These are phyloP conservation scores for Siphamia tubifer DNA, from an alignment of 2,113 vertebrate genomes.

Conservation along the genomic window DNA sequence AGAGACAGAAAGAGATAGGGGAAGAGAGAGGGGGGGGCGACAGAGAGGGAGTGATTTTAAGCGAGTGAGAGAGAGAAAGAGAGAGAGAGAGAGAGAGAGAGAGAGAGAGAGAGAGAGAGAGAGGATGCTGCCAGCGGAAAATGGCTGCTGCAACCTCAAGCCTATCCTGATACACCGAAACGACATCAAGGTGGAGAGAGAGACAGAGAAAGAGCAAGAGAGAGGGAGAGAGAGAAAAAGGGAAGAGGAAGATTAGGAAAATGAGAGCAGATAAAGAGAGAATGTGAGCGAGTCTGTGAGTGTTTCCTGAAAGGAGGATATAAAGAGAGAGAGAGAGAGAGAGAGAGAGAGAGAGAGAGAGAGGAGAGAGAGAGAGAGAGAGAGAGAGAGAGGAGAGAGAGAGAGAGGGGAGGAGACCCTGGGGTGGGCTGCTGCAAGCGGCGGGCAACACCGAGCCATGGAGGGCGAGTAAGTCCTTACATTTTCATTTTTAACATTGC, in stretches of 20 bases:
- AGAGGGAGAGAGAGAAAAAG: conserved; percentile 53
- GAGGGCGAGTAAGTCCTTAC: conserved; percentile 86
- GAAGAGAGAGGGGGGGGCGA: conserved; percentile 59
- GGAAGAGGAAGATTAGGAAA: conserved; percentile 73
- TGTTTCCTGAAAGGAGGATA: conserved; percentile 76
- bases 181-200: conserved; percentile 80
- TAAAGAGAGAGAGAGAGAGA: conserved; percentile 54
- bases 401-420: conserved; percentile 75
- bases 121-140: conserved; percentile 84
- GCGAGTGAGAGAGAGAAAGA: conserved; percentile 31
- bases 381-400: too few relatives aligned
- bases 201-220: conserved; percentile 58
- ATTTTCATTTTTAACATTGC: conserved; percentile 72
- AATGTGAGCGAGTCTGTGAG: conserved; percentile 67
- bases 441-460: conserved; percentile 83
- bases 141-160: conserved; percentile 86
- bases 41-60: conserved; percentile 56
- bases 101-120: conserved; percentile 63
- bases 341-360: too few relatives aligned
- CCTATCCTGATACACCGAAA: conserved; percentile 81
- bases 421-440: conserved; percentile 79
- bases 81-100: conserved; percentile 38
- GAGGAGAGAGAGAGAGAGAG: too few relatives aligned
- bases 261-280: conserved; percentile 77
- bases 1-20: conserved; percentile 34